Base-by-base conservation (phyloP, 2,797 vertebrate species). In the Dicrostonyx torquatus region DNA sequence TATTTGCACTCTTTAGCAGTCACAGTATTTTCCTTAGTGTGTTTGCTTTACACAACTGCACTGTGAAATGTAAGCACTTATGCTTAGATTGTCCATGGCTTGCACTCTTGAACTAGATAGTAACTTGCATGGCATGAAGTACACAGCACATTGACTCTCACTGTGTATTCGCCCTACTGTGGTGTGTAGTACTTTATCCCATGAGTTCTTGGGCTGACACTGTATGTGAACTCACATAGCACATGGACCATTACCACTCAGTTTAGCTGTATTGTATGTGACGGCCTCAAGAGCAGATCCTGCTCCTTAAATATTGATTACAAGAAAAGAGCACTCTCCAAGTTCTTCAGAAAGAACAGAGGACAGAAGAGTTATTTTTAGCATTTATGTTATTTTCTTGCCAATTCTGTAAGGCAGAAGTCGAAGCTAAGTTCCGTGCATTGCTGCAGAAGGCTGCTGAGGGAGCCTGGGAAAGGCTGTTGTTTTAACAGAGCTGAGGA, bases 361-460 rank as follows among this genome's bases (percentile, higher is more conserved):
- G 68, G 4, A 60, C 29, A 70, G 66, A 84, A 55, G 15, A 50
- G 43, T 85, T 93, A 94, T 85, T 93, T 95, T 93, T 73, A 93
- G 77, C 18, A 53, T 70, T 94, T 79, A 58, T 37, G 29, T 55
- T 50, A 17, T 55, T 89, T 78, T 55, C 78, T 64, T 87, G 70
- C 84, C 40, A 95, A 60, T 37, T 87, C 17, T n/a, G 0, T 62
- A 84, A 79, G 75, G 82, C 80, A 89, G 50, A 45, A 84, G n/a
- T 94, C 80, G n/a, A 87, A 31, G 78, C 53, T 34, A 70, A 76
- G 53, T 20, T 72, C 17, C 14, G 1, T 20, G n/a, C 18, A 22
- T 48, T 17, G 7, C 40, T 31, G 9, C 37, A 11, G 58, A 62
- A 58, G 90, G 62, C 40, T 72, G 75, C 31, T 68, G 43, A 85